Evolutionary conservation across 2,888 invertebrate genomes (phyloP).

Genomic region (Alloplasta piceator): DNA sequence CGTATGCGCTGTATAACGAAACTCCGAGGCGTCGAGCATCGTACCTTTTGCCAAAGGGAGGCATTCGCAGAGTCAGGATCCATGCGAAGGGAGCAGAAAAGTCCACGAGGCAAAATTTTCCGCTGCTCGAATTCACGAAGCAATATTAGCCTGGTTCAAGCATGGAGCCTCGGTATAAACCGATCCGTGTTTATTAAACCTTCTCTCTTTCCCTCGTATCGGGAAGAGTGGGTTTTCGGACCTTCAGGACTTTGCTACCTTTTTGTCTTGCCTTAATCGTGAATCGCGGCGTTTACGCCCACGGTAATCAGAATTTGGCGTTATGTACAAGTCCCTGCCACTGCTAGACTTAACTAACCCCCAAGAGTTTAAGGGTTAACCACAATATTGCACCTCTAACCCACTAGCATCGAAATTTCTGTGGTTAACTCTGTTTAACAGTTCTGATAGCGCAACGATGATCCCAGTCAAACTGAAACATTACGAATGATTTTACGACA

Average conservation of each 20-base stretch:
- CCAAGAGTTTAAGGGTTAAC: constrained; percentile 27
- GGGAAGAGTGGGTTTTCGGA: constrained; percentile 36
- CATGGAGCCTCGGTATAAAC: constrained; percentile 54
- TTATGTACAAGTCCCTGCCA: constrained; percentile 37
- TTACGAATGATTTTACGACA: background rate
- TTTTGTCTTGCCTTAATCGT: constrained; percentile 43
- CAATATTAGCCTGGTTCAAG: constrained; percentile 53
- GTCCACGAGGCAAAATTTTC: constrained; percentile 39
- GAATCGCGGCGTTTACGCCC: constrained; percentile 59
- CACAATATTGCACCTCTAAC: constrained; percentile 27
- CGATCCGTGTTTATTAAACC: constrained; percentile 65
- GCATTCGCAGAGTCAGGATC: constrained; percentile 13
- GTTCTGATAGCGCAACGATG: background rate
- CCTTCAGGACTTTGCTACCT: constrained; percentile 38
- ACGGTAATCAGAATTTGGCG: constrained; percentile 59
- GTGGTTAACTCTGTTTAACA: constrained; percentile 34
- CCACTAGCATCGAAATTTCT: background rate
- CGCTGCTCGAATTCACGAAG: constrained; percentile 15
- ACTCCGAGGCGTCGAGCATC: constrained; percentile 28
- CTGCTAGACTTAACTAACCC: constrained; percentile 35
- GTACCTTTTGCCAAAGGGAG: constrained; percentile 38
- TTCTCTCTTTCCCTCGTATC: constrained; percentile 3
- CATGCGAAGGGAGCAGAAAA: constrained; percentile 44
- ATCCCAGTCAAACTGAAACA: background rate
- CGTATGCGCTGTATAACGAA: constrained; percentile 18